phyloP scores from a whole-genome alignment of 2,113 vertebrate species.

The western clawed frog (Xenopus tropicalis) region UCB_Xtro_10.0 CM004445.2:124784001-124784500 shows the following conservation, averaged over 20 bases:
- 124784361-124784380: too few relatives aligned
- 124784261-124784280: too few relatives aligned
- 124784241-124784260: background rate
- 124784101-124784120: conserved; percentile 40
- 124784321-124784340: too few relatives aligned
- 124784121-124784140: conserved; percentile 30
- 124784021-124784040: conserved; percentile 38
- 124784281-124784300: too few relatives aligned
- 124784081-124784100: conserved; percentile 40
- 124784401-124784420: too few relatives aligned
- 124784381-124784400: too few relatives aligned
- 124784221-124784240: background rate
- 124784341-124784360: too few relatives aligned
- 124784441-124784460: too few relatives aligned
- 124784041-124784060: conserved; percentile 37
- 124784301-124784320: too few relatives aligned
- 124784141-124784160: conserved; percentile 24
- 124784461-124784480: too few relatives aligned
- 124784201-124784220: background rate
- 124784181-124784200: background rate
- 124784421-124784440: too few relatives aligned
- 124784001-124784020: conserved; percentile 36
- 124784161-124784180: background rate
- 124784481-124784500: too few relatives aligned
- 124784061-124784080: conserved; percentile 27